phyloP scores from a whole-genome alignment of 2,888 invertebrate species.

The Diplolepis rosae region DNA sequence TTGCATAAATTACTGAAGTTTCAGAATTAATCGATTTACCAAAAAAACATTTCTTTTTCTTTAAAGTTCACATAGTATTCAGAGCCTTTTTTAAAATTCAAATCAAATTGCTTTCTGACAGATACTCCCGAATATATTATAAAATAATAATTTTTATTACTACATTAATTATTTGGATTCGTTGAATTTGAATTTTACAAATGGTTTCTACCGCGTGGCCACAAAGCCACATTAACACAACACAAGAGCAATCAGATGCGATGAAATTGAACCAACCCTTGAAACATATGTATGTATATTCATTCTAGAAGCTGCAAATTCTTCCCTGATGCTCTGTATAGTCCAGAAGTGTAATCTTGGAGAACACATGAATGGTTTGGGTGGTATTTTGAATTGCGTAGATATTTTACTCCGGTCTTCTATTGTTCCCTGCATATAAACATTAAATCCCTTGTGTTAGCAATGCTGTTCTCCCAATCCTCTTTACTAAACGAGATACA shows the following conservation, averaged over 20 bases:
- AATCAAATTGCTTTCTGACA: too few species aligned
- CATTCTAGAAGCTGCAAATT: slow-evolving; percentile 2
- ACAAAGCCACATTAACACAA: not conserved
- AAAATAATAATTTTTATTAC: too few species aligned
- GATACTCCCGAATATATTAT: too few species aligned
- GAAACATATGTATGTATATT: slow-evolving; percentile 11
- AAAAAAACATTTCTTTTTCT: too few species aligned
- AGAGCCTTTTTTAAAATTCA: too few species aligned
- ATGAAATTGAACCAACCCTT: not conserved
- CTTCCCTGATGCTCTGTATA: not conserved
- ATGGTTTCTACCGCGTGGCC: not conserved
- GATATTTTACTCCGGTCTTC: not conserved
- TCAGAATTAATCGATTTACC: too few species aligned
- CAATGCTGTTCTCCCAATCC: not conserved
- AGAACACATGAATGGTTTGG: not conserved
- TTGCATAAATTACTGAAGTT: too few species aligned
- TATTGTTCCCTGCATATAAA: not conserved
- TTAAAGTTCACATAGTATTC: too few species aligned
- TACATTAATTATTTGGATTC: too few species aligned
- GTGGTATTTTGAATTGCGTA: slow-evolving; percentile 9
- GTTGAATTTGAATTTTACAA: too few species aligned
- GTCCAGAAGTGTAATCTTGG: not conserved
- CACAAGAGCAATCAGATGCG: not conserved
- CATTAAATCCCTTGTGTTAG: not conserved
- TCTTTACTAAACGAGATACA: too few species aligned